Conservation (phyloP, 2,888 invertebrate genomes). For the Agrypnus murinus region DNA sequence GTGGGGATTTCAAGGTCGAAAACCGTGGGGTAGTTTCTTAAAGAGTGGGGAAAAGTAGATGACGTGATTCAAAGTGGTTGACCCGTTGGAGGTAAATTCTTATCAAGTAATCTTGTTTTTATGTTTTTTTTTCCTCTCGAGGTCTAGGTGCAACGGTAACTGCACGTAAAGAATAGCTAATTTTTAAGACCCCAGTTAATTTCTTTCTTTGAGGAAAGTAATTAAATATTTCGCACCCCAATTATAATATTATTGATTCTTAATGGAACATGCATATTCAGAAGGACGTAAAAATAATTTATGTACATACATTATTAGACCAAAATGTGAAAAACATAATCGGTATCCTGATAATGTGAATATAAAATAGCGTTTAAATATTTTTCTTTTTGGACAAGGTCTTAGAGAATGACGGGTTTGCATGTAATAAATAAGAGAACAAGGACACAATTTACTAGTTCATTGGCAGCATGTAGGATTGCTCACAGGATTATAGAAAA, state of each 20-base stretch:
- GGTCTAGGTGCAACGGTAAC: slow-evolving; percentile 39
- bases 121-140: slow-evolving; percentile 12
- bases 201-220: not conserved
- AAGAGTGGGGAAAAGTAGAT: slow-evolving; percentile 49
- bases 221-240: not conserved
- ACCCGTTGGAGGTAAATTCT: slow-evolving; percentile 49
- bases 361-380: slow-evolving; percentile 36
- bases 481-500: not conserved
- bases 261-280: slow-evolving; percentile 37
- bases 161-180: slow-evolving; percentile 42
- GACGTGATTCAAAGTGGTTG: slow-evolving; percentile 60
- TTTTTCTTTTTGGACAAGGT: slow-evolving; percentile 48
- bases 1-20: slow-evolving; percentile 64
- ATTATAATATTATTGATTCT: slow-evolving; percentile 30
- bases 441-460: not conserved
- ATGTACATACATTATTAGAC: slow-evolving; percentile 44
- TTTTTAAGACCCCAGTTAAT: slow-evolving; percentile 11
- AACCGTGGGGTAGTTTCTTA: slow-evolving; percentile 60
- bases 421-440: slow-evolving; percentile 39
- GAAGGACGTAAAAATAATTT: slow-evolving; percentile 42
- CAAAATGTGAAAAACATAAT: slow-evolving; percentile 37
- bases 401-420: slow-evolving; percentile 40
- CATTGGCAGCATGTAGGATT: too few relatives aligned
- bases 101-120: slow-evolving; percentile 38
- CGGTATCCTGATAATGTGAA: slow-evolving; percentile 28